phyloP scores from a whole-genome alignment of 2,113 vertebrate species.

The Synodontis membranacea region DNA sequence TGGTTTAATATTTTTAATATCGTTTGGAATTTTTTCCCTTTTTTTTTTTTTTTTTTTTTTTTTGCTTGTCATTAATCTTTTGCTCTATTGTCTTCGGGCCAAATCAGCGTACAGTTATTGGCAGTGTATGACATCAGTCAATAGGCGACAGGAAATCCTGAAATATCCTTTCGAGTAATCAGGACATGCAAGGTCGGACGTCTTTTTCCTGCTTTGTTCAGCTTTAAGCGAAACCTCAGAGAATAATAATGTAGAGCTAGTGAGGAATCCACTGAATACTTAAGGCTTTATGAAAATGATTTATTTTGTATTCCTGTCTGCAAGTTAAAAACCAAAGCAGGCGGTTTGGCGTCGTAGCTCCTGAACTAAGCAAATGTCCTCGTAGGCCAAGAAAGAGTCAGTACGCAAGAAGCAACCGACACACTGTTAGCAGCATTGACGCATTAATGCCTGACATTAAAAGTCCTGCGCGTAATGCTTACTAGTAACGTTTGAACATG shows the following conservation, averaged over 20 bases:
- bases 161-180: constrained; percentile 49
- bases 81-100: constrained; percentile 28
- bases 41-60: too few species aligned
- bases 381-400: constrained; percentile 9
- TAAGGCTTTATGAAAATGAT: constrained; percentile 19
- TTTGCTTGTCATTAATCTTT: constrained; percentile 27
- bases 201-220: constrained; percentile 44
- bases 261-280: constrained; percentile 23
- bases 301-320: constrained; percentile 29
- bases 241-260: constrained; percentile 24
- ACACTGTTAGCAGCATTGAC: too few species aligned
- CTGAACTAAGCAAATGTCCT: constrained; percentile 30
- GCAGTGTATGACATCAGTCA: constrained; percentile 46
- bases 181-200: constrained; percentile 45
- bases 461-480: background rate
- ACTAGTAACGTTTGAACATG: background rate
- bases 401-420: background rate
- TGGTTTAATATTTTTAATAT: constrained; percentile 29
- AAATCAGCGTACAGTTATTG: constrained; percentile 43
- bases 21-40: background rate
- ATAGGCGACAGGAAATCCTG: constrained; percentile 49
- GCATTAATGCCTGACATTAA: background rate
- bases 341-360: constrained; percentile 27
- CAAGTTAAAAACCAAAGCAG: constrained; percentile 26
- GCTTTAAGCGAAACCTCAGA: constrained; percentile 26